Conservation (phyloP, 2,888 invertebrate genomes). For the Plagodis dolabraria region DNA sequence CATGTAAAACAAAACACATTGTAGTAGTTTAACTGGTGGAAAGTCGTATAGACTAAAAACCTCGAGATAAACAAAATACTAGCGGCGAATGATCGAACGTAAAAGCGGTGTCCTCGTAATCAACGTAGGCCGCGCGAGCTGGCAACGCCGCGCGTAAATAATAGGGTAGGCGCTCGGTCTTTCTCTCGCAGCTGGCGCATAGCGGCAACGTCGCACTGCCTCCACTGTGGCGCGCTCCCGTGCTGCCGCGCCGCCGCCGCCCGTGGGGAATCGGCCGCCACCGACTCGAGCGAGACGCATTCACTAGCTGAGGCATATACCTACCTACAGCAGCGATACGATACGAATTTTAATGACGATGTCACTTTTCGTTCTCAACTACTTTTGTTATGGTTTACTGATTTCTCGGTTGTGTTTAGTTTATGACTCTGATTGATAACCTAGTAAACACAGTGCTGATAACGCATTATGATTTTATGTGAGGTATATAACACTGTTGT, state of each 20-base stretch:
- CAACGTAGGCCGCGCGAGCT: conserved; percentile 80
- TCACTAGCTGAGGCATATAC: conserved; percentile 72
- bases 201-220: conserved; percentile 79
- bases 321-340: conserved; percentile 60
- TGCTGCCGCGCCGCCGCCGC: conserved; percentile 43
- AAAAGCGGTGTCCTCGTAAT: conserved; percentile 85
- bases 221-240: conserved; percentile 57
- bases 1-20: conserved; percentile 22
- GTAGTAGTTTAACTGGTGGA: conserved; percentile 32
- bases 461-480: conserved; percentile 20
- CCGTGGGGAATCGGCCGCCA: conserved; percentile 57
- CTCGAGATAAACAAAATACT: conserved; percentile 57
- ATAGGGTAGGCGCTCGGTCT: conserved; percentile 83
- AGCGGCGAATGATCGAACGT: conserved; percentile 79
- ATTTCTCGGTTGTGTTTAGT: conserved; percentile 19
- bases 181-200: conserved; percentile 83
- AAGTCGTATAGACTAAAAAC: conserved; percentile 45
- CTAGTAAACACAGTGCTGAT: background rate
- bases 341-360: conserved; percentile 61
- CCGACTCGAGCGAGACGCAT: conserved; percentile 68
- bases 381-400: conserved; percentile 30
- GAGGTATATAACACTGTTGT: conserved; percentile 20
- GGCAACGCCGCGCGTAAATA: conserved; percentile 85
- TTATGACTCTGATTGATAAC: background rate
- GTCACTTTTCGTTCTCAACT: conserved; percentile 53